Evolutionary conservation across 2,888 invertebrate species (phyloP), one percentile per base, ranked within the genome.

Genomic region (Noctua pronuba): DNA sequence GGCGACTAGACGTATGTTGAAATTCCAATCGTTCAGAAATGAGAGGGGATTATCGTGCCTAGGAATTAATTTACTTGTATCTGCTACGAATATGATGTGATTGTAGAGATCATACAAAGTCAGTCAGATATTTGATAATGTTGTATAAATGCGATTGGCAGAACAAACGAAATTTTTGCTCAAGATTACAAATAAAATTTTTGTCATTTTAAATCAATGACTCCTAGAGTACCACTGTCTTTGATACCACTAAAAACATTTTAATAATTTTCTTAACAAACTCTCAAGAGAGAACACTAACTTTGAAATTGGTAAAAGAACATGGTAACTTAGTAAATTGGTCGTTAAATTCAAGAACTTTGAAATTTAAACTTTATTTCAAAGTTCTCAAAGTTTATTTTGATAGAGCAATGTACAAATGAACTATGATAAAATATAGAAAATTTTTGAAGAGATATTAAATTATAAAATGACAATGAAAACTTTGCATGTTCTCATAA

Each of bases 221-320:
- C 21, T 24, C 16, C 31, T 24, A 55, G 62, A 72, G 1, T 52
- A 60, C 46, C 46, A n/a, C 5, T 24, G 62, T n/a, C 46, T 72
- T 62, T 35, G 13, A 60, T 35, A 70, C 24, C 38, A 64, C 24
- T 49, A 64, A 74, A 86, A 77, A 65, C 67, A 77, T 76, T 77
- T 83, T 73, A 75, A 86, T 84, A 79, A 75, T 81, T 77, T 67
- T 81, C 83, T 85, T 85, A 80, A 79, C 28, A 55, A 88, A 86
- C 85, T 85, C 89, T 80, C 85, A 80, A 87, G 78, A 85, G 85
- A 88, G 86, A 88, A 75, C 89, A 86, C 72, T 72, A 81, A 87
- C 81, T 89, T 86, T 77, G 55, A 85, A 88, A 87, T 86, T 88
- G 79, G 75, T 86, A 80, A 87, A 87, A 87, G 82, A 86, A 87